Conservation (phyloP, 2,797 vertebrate species). For the Diplodus puntazzo region DNA sequence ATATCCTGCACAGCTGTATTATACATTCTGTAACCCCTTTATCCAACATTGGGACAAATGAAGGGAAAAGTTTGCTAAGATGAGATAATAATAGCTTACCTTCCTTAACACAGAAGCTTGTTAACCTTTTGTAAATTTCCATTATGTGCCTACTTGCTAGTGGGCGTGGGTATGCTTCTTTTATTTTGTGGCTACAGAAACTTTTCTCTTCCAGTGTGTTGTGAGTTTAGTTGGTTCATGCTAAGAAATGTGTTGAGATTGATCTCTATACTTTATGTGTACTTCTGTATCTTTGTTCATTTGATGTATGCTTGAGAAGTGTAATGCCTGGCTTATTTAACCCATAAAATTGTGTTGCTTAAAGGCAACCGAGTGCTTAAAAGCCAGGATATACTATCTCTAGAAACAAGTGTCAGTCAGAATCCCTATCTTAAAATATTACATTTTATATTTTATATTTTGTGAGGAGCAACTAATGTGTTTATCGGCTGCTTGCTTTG, state of each 20-base stretch:
- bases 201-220: background rate
- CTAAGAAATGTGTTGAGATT: background rate
- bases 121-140: background rate
- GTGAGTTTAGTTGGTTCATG: background rate
- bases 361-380: background rate
- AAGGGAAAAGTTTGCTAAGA: background rate
- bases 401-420: background rate
- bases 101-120: background rate
- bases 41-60: background rate
- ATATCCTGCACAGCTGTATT: constrained; percentile 21
- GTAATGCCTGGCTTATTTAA: background rate
- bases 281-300: background rate
- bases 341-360: background rate
- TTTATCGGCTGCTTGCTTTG: background rate
- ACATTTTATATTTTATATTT: background rate
- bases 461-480: background rate
- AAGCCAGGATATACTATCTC: background rate
- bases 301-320: background rate
- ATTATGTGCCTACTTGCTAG: background rate
- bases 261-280: background rate
- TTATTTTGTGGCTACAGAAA: background rate
- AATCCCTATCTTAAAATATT: background rate
- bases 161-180: background rate
- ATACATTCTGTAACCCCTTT: background rate
- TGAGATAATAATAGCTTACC: background rate